Evolutionary conservation across 2,113 vertebrate genomes (phyloP).

Genomic region (Xiphorhynchus elegans): DNA sequence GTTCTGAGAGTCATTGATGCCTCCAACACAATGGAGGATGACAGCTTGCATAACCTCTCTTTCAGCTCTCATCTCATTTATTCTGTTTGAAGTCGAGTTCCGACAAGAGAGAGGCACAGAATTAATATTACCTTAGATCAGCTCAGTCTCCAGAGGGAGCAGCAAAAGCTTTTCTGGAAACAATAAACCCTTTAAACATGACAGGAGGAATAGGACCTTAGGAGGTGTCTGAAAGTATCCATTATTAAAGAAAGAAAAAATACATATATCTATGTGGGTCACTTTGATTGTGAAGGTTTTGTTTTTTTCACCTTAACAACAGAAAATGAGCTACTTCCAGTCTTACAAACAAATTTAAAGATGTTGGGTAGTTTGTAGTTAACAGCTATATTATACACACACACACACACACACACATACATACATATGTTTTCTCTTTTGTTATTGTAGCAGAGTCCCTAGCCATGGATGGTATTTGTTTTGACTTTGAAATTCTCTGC

Average conservation of each 20-base stretch:
- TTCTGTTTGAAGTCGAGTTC: constrained; percentile 80
- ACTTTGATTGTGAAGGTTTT: constrained; percentile 47
- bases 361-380: constrained; percentile 36
- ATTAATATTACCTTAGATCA: constrained; percentile 82
- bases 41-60: constrained; percentile 83
- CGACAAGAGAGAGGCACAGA: constrained; percentile 75
- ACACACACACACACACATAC: neutral
- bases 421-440: neutral
- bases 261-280: constrained; percentile 14
- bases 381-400: constrained; percentile 1
- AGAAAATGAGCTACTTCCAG: constrained; percentile 35
- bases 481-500: constrained; percentile 62
- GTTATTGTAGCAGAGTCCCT: neutral
- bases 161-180: constrained; percentile 80
- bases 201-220: constrained; percentile 77
- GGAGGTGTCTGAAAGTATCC: constrained; percentile 76
- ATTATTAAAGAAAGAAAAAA: constrained; percentile 73
- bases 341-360: constrained; percentile 67
- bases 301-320: constrained; percentile 4
- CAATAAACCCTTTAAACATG: constrained; percentile 84
- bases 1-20: constrained; percentile 77
- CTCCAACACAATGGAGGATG: constrained; percentile 78
- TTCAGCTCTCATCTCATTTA: constrained; percentile 80
- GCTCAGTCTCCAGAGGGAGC: constrained; percentile 76
- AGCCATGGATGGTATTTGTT: constrained; percentile 45